Percentiles rank a stretch among this genome's conserved stretches.
Evolutionary conservation across 2,888 invertebrate genomes (phyloP).

Genomic region (Xestia xanthographa): DNA sequence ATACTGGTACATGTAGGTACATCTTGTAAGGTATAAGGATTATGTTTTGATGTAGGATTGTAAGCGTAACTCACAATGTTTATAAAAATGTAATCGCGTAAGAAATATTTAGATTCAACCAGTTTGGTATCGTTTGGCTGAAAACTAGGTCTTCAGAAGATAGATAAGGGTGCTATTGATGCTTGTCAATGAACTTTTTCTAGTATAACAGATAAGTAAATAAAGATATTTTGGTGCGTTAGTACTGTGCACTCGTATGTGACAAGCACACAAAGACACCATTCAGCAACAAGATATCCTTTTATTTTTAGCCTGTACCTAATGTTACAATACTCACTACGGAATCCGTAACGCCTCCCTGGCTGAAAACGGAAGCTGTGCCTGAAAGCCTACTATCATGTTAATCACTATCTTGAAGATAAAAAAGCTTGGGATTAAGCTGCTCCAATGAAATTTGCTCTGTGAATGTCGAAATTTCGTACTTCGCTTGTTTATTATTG

Average conservation of each 20-base stretch:
- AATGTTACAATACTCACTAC: background rate
- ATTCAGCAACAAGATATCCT: background rate
- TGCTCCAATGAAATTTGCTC: too few species aligned
- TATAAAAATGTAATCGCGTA: constrained; percentile 23
- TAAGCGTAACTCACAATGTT: too few species aligned
- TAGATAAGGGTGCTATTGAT: constrained; percentile 30
- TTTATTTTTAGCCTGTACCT: background rate
- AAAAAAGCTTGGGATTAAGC: too few species aligned
- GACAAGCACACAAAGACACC: background rate
- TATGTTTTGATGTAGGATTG: too few species aligned
- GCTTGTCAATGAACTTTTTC: constrained; percentile 52
- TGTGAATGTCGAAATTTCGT: too few species aligned
- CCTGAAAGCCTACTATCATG: too few species aligned
- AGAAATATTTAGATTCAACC: constrained; percentile 20
- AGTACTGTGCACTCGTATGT: background rate
- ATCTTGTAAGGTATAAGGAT: constrained; percentile 2
- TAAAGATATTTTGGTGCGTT: background rate
- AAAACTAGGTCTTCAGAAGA: constrained; percentile 36
- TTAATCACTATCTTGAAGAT: too few species aligned
- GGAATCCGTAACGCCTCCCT: too few species aligned
- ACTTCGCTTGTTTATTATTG: too few species aligned
- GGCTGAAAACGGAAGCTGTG: too few species aligned
- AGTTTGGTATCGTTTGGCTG: constrained; percentile 16
- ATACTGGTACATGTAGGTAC: background rate
- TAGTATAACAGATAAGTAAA: constrained; percentile 15